Percentiles rank a stretch among this genome's conserved stretches.
phyloP scores from a whole-genome alignment of 2,888 invertebrate genomes.

The Tryphoninae sp. region DNA sequence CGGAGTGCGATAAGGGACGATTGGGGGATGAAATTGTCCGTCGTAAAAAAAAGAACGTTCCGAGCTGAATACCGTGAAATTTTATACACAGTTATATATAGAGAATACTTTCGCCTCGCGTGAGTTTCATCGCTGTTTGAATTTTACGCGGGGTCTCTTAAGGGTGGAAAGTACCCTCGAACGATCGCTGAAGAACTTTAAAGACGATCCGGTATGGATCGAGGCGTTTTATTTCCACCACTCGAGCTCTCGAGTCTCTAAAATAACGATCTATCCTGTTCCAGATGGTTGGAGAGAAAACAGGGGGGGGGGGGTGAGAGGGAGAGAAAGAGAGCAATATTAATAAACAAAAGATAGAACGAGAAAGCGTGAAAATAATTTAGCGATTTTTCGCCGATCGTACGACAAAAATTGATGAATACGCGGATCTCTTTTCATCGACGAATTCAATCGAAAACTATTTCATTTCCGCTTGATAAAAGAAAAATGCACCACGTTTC shows the following conservation, averaged over 20 bases:
- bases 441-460: no score
- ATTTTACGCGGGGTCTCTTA: not conserved
- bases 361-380: no score
- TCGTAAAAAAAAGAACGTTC: not conserved
- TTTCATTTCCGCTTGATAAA: no score
- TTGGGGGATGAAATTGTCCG: not conserved
- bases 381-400: no score
- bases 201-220: not conserved
- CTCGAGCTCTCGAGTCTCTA: not conserved
- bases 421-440: no score
- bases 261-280: no score
- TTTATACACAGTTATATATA: not conserved
- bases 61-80: not conserved
- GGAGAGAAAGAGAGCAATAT: no score
- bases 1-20: not conserved
- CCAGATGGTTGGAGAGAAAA: no score
- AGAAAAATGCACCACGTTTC: no score
- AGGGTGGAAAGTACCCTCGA: not conserved
- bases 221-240: not conserved
- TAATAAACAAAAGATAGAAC: no score
- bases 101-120: not conserved
- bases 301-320: no score
- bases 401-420: no score
- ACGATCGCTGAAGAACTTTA: not conserved
- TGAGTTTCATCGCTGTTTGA: not conserved